Percentiles rank a stretch among this genome's conserved stretches.
These are phyloP conservation scores for Pelvicachromis taeniatus DNA, from an alignment of 2,113 vertebrate genomes.

Conservation along the genomic window DNA sequence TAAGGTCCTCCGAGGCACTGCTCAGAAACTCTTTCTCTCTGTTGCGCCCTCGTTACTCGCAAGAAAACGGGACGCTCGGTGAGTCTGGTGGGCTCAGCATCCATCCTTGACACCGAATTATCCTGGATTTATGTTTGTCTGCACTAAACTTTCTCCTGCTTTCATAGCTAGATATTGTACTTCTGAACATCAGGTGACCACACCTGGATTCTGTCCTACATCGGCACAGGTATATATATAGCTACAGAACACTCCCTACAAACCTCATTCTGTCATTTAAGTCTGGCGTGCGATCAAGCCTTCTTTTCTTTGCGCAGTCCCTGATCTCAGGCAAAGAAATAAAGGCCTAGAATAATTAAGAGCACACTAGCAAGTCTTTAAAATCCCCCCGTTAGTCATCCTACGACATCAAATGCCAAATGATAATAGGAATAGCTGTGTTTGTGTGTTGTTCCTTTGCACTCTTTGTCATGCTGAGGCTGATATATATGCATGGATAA, in stretches of 20 bases:
- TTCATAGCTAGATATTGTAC: neutral
- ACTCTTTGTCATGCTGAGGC: neutral
- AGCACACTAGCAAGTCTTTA: neutral
- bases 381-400: conserved; percentile 11
- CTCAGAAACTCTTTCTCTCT: neutral
- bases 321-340: conserved; percentile 13
- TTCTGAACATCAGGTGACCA: conserved; percentile 29
- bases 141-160: neutral
- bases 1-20: neutral
- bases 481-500: neutral
- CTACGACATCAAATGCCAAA: neutral
- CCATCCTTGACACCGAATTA: neutral
- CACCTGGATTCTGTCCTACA: conserved; percentile 49
- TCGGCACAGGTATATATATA: conserved; percentile 24
- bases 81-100: neutral
- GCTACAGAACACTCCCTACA: neutral
- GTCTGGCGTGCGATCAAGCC: conserved; percentile 7
- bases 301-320: conserved; percentile 16
- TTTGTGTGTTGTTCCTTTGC: neutral
- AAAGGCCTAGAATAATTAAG: conserved; percentile 31
- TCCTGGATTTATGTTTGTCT: neutral
- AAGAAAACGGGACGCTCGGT: neutral
- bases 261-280: conserved; percentile 54
- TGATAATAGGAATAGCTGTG: neutral
- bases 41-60: neutral